A percentile compares a stretch with the other conserved stretches of the same genome.
Evolutionary conservation across 1,140 invertebrate genomes (phyloP).

Genomic region (Radopholus similis): DNA sequence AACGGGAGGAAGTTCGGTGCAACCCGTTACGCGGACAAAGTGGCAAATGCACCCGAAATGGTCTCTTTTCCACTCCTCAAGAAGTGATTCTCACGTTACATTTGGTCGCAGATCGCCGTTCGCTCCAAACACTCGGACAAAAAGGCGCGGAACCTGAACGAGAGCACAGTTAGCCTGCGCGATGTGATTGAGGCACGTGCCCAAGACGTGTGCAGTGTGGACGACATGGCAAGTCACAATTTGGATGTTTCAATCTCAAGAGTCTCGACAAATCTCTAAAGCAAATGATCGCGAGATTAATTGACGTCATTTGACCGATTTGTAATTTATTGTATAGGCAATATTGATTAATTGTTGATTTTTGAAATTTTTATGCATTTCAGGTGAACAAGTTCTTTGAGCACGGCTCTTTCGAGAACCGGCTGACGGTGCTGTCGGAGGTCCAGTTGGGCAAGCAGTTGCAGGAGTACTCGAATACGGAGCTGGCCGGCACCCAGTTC

Average conservation of each 20-base stretch:
- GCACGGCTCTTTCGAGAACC: constrained; percentile 12
- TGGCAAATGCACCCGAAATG: constrained; percentile 50
- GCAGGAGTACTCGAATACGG: constrained; percentile 28
- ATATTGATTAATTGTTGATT: constrained; percentile 10
- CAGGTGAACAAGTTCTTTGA: constrained; percentile 22
- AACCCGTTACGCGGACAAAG: constrained; percentile 26
- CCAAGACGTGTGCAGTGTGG: constrained; percentile 20
- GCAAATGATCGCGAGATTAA: too few species aligned
- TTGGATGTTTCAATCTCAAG: too few species aligned
- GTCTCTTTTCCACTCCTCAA: background rate
- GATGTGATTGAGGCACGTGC: background rate
- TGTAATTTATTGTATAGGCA: too few species aligned
- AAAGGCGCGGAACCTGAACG: constrained; percentile 13
- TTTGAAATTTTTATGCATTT: too few species aligned
- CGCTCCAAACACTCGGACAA: constrained; percentile 10
- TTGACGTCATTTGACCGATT: too few species aligned
- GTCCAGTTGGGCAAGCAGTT: constrained; percentile 8
- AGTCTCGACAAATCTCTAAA: too few species aligned
- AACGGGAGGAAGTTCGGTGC: constrained; percentile 37
- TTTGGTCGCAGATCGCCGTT: background rate
- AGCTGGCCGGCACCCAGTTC: constrained; percentile 5
- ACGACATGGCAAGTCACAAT: constrained; percentile 24
- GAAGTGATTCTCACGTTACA: background rate
- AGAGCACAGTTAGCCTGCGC: background rate
- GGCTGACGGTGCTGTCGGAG: constrained; percentile 25